Evolutionary conservation across 2,113 vertebrate species (phyloP).

Genomic region (Spea bombifrons): DNA sequence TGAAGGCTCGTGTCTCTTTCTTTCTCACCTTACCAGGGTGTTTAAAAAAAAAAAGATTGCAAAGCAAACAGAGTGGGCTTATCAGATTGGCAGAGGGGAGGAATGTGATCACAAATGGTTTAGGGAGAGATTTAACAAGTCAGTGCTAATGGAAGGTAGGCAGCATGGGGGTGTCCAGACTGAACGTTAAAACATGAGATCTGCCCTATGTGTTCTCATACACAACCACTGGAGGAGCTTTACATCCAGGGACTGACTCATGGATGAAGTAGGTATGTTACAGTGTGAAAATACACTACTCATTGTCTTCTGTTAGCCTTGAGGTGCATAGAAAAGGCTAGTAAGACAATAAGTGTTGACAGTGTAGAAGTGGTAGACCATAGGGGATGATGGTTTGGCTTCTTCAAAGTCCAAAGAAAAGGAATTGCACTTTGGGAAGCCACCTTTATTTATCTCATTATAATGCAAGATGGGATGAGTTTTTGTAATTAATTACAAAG

Average conservation of each 20-base stretch:
- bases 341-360: neutral
- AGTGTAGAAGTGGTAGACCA: no score
- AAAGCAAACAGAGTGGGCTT: constrained; percentile 53
- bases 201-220: neutral
- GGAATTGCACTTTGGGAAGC: neutral
- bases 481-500: neutral
- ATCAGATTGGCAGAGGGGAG: constrained; percentile 60
- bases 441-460: no score
- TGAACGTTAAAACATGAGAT: constrained; percentile 43
- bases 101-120: constrained; percentile 73
- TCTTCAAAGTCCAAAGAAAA: no score
- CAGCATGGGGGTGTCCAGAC: constrained; percentile 66
- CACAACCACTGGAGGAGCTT: neutral
- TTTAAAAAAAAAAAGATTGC: constrained; percentile 46
- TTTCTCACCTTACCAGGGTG: constrained; percentile 33
- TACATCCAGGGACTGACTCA: neutral
- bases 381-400: no score
- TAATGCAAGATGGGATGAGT: neutral
- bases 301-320: neutral
- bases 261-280: neutral
- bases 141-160: constrained; percentile 66
- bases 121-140: constrained; percentile 73
- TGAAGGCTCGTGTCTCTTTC: constrained; percentile 31
- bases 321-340: neutral
- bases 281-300: neutral